Evolutionary conservation across 2,888 invertebrate species (phyloP), one percentile per base, ranked within the genome.

Genomic region (Watsonalla cultraria): DNA sequence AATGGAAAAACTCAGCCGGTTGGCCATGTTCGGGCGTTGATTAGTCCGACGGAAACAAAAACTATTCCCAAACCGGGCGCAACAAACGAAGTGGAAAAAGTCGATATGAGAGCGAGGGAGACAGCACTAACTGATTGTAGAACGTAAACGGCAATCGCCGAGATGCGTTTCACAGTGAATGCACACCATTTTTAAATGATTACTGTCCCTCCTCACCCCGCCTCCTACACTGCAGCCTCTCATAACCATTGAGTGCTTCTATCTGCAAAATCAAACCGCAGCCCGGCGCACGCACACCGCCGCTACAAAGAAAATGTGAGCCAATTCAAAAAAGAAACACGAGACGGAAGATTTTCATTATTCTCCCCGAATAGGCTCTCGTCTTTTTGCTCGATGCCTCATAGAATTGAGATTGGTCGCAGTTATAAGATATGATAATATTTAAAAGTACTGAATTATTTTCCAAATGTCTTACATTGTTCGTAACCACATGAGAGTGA

Each of bases 71-170:
- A 86, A 87, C 82, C 74, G 78, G 70, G 72, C 67, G 83, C 78
- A 84, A 80, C 80, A 84, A 88, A 82, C 85, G 86, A 86, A 84
- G 86, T 79, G 87, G 87, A 90, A 89, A 89, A 87, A 87, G 85
- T 86, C 88, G 83, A 88, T 89, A 89, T 84, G 82, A 77, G 76
- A 73, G 79, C 72, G 79, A 71, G 70, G 53, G 67, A 63, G 70
- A 67, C 72, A 74, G 76, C 67, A 72, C 79, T 73, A 84, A 83
- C 82, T 82, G 85, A 86, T 88, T 84, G 86, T 84, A 77, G 74
- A 74, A 78, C 80, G 82, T 83, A 84, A 87, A 76, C 84, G 82
- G 85, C 84, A 81, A 86, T 85, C 82, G 80, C 68, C 67, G 80
- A 84, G 82, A 85, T 81, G 84, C 81, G 82, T 86, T 86, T 84